phyloP scores from a whole-genome alignment of 2,113 vertebrate genomes.

The Sorex araneus region DNA sequence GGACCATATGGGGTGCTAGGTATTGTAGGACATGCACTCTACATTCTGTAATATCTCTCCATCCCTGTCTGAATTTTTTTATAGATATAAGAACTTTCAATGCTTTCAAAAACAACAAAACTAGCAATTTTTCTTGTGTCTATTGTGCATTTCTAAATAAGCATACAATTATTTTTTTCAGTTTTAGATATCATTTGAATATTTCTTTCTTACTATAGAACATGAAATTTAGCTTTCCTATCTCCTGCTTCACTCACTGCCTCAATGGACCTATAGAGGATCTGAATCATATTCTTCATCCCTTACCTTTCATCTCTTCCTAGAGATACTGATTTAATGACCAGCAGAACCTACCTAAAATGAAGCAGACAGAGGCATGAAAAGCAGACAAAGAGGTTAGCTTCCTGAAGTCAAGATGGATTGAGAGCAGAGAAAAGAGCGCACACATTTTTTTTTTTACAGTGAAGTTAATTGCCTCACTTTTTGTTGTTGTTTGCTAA shows the following conservation, averaged over 20 bases:
- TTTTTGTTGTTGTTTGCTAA: background rate
- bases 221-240: slow-evolving; percentile 45
- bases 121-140: no score
- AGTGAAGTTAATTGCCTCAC: slow-evolving; percentile 11
- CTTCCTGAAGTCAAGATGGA: background rate
- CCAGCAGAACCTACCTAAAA: slow-evolving; percentile 14
- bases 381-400: background rate
- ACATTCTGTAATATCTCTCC: no score
- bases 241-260: no score
- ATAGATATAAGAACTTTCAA: no score
- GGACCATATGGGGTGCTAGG: no score
- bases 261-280: background rate
- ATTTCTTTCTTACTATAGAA: background rate
- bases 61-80: no score
- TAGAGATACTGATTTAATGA: background rate
- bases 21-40: no score
- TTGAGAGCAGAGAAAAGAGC: background rate
- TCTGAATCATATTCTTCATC: background rate
- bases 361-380: background rate
- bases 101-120: no score
- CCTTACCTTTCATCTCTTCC: background rate
- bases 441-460: background rate
- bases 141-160: slow-evolving; percentile 36
- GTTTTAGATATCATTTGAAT: slow-evolving; percentile 40
- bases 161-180: background rate